Base-by-base conservation (phyloP, 2,888 invertebrate species). In the Troglohyphantes excavatus region DNA sequence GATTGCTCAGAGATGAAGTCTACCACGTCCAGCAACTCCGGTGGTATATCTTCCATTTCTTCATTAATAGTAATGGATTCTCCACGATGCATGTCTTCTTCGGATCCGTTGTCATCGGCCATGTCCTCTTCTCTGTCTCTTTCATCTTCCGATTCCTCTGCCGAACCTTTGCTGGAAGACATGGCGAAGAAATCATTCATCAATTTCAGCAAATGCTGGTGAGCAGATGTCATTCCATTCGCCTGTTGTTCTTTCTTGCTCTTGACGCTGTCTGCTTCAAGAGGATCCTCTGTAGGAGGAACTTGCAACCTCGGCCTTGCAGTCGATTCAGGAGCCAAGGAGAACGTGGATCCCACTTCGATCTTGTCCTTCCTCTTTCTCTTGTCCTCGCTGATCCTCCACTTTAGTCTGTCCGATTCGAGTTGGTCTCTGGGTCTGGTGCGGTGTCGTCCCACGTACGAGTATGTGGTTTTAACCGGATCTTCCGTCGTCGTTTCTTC, bases 111-210 rank as follows among this genome's bases (percentile, higher is more conserved):
- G 11, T 79, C 79, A 29, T 43, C 53, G 39, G 46, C 53, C 3
- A 21, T 33, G 3, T 79, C 59, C 2, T 70, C 78, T 11, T 68
- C 81, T 9, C 19, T 70, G 21, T 67, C 11, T 21, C 27, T 27
- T 5, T 17, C 9, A 21, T 73, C 26, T 26, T 72, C 23, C 7
- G 67, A 39, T 0, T 13, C 43, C 21, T 23, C 70, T 26, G 29
- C 72, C 1, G 72, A n/a, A 1, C 27, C 0, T 17, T 73, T 78
- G 3, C 29, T 68, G 0, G 76, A 17, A 65, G 90, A 73, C 65
- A 84, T 81, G 11, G 85, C 85, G 19, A 90, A 90, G 19, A 90
- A 90, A 27, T 90, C 85, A 33, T 90, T 85, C 84, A 90, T 84
- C 3, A 90, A 26, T 75, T 90, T 90, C 17, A 84, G 63, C 19